Percentiles rank a stretch among this genome's conserved stretches.
phyloP scores from a whole-genome alignment of 1,140 invertebrate genomes.

The Archivesica marissinica region DNA sequence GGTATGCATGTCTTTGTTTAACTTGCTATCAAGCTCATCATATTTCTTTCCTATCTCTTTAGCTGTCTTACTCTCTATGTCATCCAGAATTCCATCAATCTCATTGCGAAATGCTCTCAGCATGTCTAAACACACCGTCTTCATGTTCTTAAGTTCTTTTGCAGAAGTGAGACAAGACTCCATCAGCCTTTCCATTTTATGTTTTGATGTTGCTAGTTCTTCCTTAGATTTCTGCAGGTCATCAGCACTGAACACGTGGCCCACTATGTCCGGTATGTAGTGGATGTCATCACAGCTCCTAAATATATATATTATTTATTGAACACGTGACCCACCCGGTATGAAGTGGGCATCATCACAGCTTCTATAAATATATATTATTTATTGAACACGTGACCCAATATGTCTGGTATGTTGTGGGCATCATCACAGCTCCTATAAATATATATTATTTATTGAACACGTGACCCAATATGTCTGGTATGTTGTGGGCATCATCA shows the following conservation, averaged over 20 bases:
- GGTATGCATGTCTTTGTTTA: not conserved
- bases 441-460: not conserved
- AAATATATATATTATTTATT: too few species aligned
- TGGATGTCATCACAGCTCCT: conserved; percentile 37
- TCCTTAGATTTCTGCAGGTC: not conserved
- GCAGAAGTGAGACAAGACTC: not conserved
- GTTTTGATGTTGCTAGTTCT: not conserved
- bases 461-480: too few species aligned
- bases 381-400: too few species aligned
- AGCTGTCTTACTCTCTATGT: conserved; percentile 1
- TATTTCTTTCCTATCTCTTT: conserved; percentile 8
- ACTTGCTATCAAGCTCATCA: not conserved
- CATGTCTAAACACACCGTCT: not conserved
- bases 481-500: too few species aligned
- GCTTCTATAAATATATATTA: too few species aligned
- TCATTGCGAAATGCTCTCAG: conserved; percentile 16
- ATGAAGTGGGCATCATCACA: too few species aligned
- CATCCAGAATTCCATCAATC: conserved; percentile 20
- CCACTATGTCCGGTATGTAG: conserved; percentile 44
- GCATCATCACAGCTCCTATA: not conserved
- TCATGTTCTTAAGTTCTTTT: not conserved
- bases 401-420: not conserved
- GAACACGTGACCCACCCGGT: too few species aligned
- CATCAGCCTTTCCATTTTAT: not conserved
- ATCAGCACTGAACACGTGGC: not conserved